Percentiles rank a stretch among this genome's conserved stretches.
Evolutionary conservation across 2,888 invertebrate genomes (phyloP).

Genomic region (Callosobruchus maculatus): DNA sequence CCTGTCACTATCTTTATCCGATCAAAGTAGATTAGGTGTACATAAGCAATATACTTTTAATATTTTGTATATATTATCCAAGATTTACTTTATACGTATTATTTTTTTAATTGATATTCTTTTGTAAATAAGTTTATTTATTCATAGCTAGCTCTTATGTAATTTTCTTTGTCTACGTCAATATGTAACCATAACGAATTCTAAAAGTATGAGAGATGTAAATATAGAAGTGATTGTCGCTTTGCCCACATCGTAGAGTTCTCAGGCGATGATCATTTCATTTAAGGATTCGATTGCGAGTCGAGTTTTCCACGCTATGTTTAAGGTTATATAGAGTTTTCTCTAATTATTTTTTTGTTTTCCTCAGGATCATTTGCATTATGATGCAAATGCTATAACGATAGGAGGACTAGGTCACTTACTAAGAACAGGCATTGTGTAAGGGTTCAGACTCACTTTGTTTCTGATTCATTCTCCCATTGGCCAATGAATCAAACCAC

Average conservation of each 20-base stretch:
- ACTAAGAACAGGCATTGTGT: too few species aligned
- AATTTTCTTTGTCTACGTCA: conserved; percentile 7
- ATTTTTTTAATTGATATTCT: conserved; percentile 22
- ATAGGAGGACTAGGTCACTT: too few species aligned
- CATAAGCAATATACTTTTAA: conserved; percentile 30
- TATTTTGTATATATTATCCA: conserved; percentile 22
- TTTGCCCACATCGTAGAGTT: not conserved
- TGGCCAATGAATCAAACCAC: too few species aligned
- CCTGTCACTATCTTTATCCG: not conserved
- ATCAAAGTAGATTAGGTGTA: conserved; percentile 32
- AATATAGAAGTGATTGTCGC: not conserved
- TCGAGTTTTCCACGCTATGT: not conserved
- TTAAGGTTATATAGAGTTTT: too few species aligned
- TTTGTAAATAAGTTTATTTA: conserved; percentile 32
- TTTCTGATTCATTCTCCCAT: too few species aligned
- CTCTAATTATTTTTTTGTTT: too few species aligned
- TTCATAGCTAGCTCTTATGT: conserved; percentile 19
- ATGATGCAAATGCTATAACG: too few species aligned
- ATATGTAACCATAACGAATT: conserved; percentile 7
- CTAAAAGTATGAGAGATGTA: conserved; percentile 9
- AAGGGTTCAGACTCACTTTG: too few species aligned
- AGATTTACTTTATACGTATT: conserved; percentile 20
- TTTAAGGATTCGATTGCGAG: not conserved
- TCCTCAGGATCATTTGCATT: too few species aligned
- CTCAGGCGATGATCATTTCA: not conserved